Conservation (phyloP, 2,113 vertebrate genomes). For the Delphinapterus leucas region DNA sequence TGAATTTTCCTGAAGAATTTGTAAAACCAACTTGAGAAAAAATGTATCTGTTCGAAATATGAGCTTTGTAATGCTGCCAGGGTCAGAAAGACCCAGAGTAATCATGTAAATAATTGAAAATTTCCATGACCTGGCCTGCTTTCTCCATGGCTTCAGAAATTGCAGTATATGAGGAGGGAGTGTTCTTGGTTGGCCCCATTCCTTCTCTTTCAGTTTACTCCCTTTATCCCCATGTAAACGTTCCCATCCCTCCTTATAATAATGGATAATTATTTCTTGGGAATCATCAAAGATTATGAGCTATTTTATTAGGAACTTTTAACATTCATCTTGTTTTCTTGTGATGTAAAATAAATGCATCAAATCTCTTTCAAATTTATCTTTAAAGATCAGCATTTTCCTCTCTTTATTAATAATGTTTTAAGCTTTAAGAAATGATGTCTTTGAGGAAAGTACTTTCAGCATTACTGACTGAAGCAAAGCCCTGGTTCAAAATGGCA, state of each 20-base stretch:
- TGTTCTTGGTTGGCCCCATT: neutral
- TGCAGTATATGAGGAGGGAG: neutral
- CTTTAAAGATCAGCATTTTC: neutral
- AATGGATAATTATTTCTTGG: neutral
- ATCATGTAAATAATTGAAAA: neutral
- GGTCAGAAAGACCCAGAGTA: constrained; percentile 2
- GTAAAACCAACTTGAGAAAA: constrained; percentile 15
- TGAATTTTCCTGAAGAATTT: constrained; percentile 35
- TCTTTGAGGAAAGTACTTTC: neutral
- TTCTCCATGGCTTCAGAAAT: neutral
- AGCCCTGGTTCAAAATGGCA: neutral
- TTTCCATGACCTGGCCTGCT: neutral
- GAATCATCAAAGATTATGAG: neutral
- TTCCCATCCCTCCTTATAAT: neutral
- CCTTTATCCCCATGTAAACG: neutral
- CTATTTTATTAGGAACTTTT: constrained; percentile 18
- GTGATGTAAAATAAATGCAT: constrained; percentile 13
- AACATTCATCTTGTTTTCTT: constrained; percentile 16
- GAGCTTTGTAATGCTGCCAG: constrained; percentile 8
- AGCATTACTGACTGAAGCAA: neutral
- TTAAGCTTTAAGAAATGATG: neutral
- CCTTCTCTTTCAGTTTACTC: neutral
- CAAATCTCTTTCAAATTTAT: neutral
- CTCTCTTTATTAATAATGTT: neutral
- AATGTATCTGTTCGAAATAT: neutral